Conservation (phyloP, 2,888 invertebrate genomes). For the Hirtodrosophila alboralis region DNA sequence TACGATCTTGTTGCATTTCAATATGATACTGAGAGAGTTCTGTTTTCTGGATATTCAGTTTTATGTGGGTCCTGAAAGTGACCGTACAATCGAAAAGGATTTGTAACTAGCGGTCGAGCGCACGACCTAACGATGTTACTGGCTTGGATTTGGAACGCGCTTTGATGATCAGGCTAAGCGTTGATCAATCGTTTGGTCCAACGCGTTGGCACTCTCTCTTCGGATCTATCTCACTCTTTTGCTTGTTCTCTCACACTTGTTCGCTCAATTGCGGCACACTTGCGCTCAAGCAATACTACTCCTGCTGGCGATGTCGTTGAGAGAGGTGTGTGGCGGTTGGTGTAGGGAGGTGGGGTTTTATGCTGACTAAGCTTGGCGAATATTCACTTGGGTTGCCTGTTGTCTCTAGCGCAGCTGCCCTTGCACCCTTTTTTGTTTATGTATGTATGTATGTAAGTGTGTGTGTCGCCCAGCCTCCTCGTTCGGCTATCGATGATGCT, state of each 20-base stretch:
- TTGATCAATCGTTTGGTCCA: slow-evolving; percentile 50
- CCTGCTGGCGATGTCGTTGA: no score
- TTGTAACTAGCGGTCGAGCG: slow-evolving; percentile 45
- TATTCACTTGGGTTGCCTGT: not conserved
- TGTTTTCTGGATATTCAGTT: slow-evolving; percentile 6
- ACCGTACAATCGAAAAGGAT: slow-evolving; percentile 30
- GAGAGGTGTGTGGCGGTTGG: not conserved
- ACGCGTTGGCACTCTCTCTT: slow-evolving; percentile 18
- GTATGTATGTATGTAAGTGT: no score
- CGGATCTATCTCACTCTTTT: slow-evolving; percentile 1
- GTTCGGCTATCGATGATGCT: slow-evolving; percentile 13
- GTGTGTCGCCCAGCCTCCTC: slow-evolving; percentile 9
- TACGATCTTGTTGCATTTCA: slow-evolving; percentile 50
- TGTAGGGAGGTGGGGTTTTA: slow-evolving; percentile 6
- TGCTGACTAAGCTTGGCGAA: slow-evolving; percentile 44
- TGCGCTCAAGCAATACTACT: no score
- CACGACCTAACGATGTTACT: slow-evolving; percentile 68
- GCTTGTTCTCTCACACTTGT: slow-evolving; percentile 4
- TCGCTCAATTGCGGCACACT: not conserved
- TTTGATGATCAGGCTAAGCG: slow-evolving; percentile 66
- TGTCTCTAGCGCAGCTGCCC: slow-evolving; percentile 3
- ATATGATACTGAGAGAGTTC: slow-evolving; percentile 1
- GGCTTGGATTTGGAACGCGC: slow-evolving; percentile 73
- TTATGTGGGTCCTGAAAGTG: slow-evolving; percentile 21
- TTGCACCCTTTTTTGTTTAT: slow-evolving; percentile 21